These are phyloP conservation scores for Epizoanthus ramosus DNA, from an alignment of 92 coral and sea anemone species.

Conservation along the genomic window DNA sequence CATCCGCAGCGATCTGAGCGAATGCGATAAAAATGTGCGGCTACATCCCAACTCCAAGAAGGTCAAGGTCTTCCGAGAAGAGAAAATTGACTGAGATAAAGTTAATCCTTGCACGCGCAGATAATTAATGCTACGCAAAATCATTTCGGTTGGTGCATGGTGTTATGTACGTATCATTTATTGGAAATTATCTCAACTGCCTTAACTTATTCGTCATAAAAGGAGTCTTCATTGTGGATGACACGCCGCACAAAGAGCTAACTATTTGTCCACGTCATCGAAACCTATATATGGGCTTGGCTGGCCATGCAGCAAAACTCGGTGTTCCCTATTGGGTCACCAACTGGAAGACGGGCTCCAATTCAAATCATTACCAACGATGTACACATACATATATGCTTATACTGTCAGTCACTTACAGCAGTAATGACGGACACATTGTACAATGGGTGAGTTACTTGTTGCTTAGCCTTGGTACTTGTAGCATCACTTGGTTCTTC, in stretches of 20 bases:
- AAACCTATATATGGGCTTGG: conserved; percentile 36
- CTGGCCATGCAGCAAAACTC: conserved; percentile 15
- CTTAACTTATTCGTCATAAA: too few relatives aligned
- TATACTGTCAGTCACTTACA: not conserved
- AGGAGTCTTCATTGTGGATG: conserved; percentile 34
- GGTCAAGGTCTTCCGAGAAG: too few relatives aligned
- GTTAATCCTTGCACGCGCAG: too few relatives aligned
- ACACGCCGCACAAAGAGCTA: not conserved
- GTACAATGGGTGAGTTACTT: not conserved
- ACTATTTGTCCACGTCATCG: not conserved
- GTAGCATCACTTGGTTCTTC: conserved; percentile 26
- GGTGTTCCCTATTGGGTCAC: not conserved
- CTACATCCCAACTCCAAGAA: conserved; percentile 25
- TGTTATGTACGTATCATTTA: not conserved
- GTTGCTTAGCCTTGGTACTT: conserved; percentile 1
- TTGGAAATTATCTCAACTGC: not conserved
- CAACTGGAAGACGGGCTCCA: too few relatives aligned
- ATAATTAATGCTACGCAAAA: not conserved
- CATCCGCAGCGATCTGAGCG: conserved; percentile 5
- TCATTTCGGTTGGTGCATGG: not conserved
- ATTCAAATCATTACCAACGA: too few relatives aligned
- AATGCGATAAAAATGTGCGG: conserved; percentile 37
- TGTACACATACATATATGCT: too few relatives aligned
- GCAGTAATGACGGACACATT: conserved; percentile 23
- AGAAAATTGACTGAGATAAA: too few relatives aligned